Evolutionary conservation across 2,113 vertebrate species (phyloP), one percentile per base, ranked within the genome.

Genomic region (Megaceryle maxima): DNA sequence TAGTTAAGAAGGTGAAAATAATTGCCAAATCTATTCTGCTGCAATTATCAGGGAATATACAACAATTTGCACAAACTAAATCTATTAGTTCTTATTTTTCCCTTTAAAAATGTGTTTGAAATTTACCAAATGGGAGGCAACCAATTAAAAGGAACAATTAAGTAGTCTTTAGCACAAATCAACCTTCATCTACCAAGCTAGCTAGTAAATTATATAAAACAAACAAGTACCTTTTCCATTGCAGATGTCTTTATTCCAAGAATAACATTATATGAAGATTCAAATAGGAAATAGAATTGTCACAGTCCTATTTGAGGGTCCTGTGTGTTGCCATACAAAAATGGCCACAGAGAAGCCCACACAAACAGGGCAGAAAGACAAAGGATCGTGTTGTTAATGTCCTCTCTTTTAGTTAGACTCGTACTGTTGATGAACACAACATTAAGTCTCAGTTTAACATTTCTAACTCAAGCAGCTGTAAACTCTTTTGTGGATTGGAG

Each of bases 1-100:
- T 90, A 80, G 41, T 55, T 90, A 90, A 73, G 67, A 87, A 86
- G 55, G 46, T 73, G 31, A 94, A 93, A 96, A 87, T 68, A 92
- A 90, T 62, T 85, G 63, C 22, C 0, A 0, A 48, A 84, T 64
- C 13, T 77, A 44, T 62, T 83, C 31, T 94, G 82, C 41, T 82
- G 18, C 26, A 73, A 44, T 67, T 84, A 74, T 25, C 29, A 67
- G 26, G 43, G 55, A 69, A 80, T 29, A 79, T 22, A 64, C 16
- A 89, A 28, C 29, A 63, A 80, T 69, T 63, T 86, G 29, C 15
- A 74, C 9, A 77, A 87, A 79, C 18, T 68, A 87, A 85, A 90
- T 35, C 26, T 55, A 57, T 55, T 80, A 83, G 10, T 46, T 84
- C 12, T 93, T 67, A 1, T 78, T 81, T 83, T 85, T 70, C 22